These are phyloP conservation scores for Empidonax traillii DNA, from an alignment of 2,113 vertebrate species.

Conservation along the genomic window DNA sequence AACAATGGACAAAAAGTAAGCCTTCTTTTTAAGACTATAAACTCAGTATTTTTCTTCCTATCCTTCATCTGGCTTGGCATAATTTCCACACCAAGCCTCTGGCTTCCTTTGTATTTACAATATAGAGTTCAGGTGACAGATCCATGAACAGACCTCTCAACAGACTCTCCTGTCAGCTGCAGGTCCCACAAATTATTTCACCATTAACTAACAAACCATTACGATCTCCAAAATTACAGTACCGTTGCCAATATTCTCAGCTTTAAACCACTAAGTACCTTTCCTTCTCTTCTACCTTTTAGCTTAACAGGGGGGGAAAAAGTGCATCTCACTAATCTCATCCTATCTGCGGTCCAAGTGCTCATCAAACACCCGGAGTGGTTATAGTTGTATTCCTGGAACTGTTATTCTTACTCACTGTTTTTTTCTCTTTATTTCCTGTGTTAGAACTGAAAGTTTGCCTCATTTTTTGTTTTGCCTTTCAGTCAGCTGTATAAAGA, in stretches of 20 bases:
- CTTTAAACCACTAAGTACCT: constrained; percentile 33
- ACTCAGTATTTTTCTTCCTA: background rate
- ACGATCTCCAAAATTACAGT: background rate
- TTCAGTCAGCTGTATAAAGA: background rate
- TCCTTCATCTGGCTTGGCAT: background rate
- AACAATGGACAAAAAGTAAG: background rate
- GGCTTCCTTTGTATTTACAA: background rate
- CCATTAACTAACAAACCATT: constrained; percentile 15
- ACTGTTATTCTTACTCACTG: background rate
- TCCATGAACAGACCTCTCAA: background rate
- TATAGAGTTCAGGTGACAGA: background rate
- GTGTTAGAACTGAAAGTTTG: background rate
- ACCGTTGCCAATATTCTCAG: background rate
- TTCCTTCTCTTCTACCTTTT: background rate
- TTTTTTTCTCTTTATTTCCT: background rate
- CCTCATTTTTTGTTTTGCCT: background rate
- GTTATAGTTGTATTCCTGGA: background rate
- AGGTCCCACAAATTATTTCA: constrained; percentile 15
- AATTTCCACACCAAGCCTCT: background rate
- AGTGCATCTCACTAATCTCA: background rate
- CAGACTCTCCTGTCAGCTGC: background rate
- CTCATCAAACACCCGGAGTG: background rate
- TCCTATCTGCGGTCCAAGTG: background rate
- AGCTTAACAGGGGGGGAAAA: background rate
- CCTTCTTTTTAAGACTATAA: background rate